Percentiles rank a stretch among this genome's conserved stretches.
These are phyloP conservation scores for Leptonema lineaticorne DNA, from an alignment of 1,140 invertebrate genomes.

Conservation along the genomic window DNA sequence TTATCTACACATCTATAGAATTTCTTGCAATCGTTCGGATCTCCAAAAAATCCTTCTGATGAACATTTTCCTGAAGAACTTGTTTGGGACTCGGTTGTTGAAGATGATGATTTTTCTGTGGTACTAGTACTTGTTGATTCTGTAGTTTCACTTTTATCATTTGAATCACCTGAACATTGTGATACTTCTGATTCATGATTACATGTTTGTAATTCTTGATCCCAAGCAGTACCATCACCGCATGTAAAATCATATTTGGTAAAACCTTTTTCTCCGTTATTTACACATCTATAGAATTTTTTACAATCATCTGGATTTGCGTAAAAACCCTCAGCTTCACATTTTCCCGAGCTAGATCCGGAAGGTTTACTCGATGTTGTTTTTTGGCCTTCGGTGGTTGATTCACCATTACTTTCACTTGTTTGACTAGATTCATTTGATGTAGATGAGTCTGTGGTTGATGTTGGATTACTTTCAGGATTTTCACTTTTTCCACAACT, in stretches of 20 bases:
- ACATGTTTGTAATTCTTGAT: constrained; percentile 59
- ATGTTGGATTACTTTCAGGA: constrained; percentile 28
- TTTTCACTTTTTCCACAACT: constrained; percentile 37
- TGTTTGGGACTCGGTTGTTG: not conserved
- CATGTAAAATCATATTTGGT: constrained; percentile 64
- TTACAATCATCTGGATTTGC: constrained; percentile 62
- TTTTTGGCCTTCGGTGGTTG: constrained; percentile 1
- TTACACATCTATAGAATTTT: constrained; percentile 69
- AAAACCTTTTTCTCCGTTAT: constrained; percentile 59
- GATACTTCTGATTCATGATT: constrained; percentile 53
- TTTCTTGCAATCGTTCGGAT: constrained; percentile 66
- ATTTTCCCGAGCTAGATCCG: constrained; percentile 30
- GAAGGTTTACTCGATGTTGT: constrained; percentile 37
- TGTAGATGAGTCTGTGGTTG: not conserved
- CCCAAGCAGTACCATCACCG: constrained; percentile 67
- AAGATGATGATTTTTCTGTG: constrained; percentile 39
- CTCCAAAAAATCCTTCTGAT: constrained; percentile 64
- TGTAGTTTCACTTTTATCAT: constrained; percentile 13
- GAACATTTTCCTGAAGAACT: constrained; percentile 44
- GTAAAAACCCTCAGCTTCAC: constrained; percentile 58
- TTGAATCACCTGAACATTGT: constrained; percentile 41
- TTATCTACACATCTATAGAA: constrained; percentile 73
- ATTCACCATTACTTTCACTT: not conserved
- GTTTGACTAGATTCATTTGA: not conserved
- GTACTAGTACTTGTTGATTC: constrained; percentile 27